Conservation (phyloP, 1,140 invertebrate genomes). For the Drosophila setifemur region DNA sequence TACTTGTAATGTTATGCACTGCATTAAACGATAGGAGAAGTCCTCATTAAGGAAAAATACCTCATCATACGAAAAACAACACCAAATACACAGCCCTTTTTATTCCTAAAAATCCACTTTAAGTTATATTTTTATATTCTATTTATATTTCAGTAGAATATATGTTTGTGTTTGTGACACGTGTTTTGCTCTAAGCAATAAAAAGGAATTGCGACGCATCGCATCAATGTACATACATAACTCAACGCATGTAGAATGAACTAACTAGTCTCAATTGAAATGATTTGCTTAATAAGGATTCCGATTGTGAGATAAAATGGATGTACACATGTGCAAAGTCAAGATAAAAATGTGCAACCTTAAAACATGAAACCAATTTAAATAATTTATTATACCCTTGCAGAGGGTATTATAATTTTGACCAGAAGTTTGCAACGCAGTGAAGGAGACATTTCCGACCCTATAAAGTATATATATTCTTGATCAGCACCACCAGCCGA, state of each 20-base stretch:
- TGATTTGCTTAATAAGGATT: conserved; percentile 56
- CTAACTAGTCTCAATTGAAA: conserved; percentile 66
- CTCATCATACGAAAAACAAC: not conserved
- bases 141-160: conserved; percentile 5
- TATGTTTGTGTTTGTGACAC: conserved; percentile 5
- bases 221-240: not conserved
- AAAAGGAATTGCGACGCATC: conserved; percentile 47
- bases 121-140: no score
- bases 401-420: no score
- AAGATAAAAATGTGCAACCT: no score
- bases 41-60: not conserved
- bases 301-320: conserved; percentile 32
- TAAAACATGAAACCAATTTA: no score
- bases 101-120: not conserved
- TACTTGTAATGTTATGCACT: conserved; percentile 5
- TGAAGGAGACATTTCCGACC: no score
- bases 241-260: conserved; percentile 6
- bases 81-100: not conserved
- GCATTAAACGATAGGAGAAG: not conserved
- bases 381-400: no score
- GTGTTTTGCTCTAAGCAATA: conserved; percentile 28
- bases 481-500: no score
- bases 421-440: no score
- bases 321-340: conserved; percentile 2
- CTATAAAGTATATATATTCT: no score